Base-by-base conservation (phyloP, 1,140 invertebrate genomes). In the Leptonema lineaticorne region DNA sequence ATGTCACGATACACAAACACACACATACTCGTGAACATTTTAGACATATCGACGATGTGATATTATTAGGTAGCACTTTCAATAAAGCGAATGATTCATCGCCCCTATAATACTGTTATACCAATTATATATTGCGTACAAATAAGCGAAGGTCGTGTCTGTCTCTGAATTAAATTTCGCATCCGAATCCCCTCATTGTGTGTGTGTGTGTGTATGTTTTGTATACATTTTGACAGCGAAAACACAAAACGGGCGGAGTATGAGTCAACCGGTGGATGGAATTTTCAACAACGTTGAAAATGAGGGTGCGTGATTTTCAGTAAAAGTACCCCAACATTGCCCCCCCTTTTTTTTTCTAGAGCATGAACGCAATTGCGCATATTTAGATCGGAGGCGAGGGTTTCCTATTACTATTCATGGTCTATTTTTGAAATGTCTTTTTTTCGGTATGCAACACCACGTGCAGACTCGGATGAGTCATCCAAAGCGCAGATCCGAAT, bases 201-300 rank as follows among this genome's bases (percentile, higher is more conserved):
- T n/a, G n/a, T n/a, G n/a, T n/a, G n/a, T n/a, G n/a, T n/a, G n/a
- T n/a, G n/a, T n/a, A n/a, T n/a, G n/a, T n/a, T n/a, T n/a, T n/a
- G n/a, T n/a, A n/a, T 37, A 20, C 56, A 27, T 8, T 58, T 29
- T 58, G 24, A 45, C 30, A 62, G 22, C 57, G 16, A 53, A 53
- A 53, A 53, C 16, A 53, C 57, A 45, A 33, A 20, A 60, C 58
- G 30, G 62, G n/a, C n/a, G n/a, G n/a, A n/a, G 62, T 53, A 50
- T 64, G 62, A 64, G 45, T 64, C 62, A 64, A 64, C 62, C 45
- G 62, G 22, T 27, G 45, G 58, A 41, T 62, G 56, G 59, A n/a
- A n/a, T n/a, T n/a, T n/a, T n/a, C n/a, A n/a, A n/a, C n/a, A n/a
- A n/a, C n/a, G n/a, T n/a, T n/a, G n/a, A n/a, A n/a, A n/a, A n/a